A percentile compares a stretch with the other conserved stretches of the same genome.
Evolutionary conservation across 2,888 invertebrate species (phyloP).

Genomic region (Auanema sp.): DNA sequence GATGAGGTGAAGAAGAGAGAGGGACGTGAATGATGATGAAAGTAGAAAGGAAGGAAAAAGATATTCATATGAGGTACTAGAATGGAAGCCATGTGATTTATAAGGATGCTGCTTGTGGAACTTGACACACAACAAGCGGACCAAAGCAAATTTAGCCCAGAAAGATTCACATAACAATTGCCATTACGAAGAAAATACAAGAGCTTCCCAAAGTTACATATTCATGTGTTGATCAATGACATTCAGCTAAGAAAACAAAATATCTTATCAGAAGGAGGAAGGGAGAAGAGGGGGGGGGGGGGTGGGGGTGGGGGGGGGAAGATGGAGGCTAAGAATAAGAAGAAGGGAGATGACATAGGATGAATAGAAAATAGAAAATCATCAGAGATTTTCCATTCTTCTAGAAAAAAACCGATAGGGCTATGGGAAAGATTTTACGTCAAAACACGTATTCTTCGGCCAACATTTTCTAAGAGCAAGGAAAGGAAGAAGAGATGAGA

Average conservation of each 20-base stretch:
- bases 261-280: background rate
- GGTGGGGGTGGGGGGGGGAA: background rate
- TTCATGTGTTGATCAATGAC: no score
- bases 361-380: constrained; percentile 10
- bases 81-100: constrained; percentile 6
- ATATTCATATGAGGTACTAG: constrained; percentile 22
- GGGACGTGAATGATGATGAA: constrained; percentile 15
- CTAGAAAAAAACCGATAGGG: constrained; percentile 2
- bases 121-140: no score
- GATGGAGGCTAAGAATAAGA: no score
- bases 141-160: no score
- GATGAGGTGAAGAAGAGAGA: constrained; percentile 13
- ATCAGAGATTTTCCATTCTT: constrained; percentile 5
- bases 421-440: background rate
- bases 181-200: no score
- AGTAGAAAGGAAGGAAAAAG: constrained; percentile 24
- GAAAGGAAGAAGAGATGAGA: no score
- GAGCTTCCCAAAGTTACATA: no score
- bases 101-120: no score
- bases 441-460: background rate
- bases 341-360: constrained; percentile 18
- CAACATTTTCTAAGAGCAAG: no score
- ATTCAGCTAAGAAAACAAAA: constrained; percentile 6
- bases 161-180: no score
- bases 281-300: no score